Conservation (phyloP, 2,797 vertebrate species). For the Hyperoplus lanceolatus region DNA sequence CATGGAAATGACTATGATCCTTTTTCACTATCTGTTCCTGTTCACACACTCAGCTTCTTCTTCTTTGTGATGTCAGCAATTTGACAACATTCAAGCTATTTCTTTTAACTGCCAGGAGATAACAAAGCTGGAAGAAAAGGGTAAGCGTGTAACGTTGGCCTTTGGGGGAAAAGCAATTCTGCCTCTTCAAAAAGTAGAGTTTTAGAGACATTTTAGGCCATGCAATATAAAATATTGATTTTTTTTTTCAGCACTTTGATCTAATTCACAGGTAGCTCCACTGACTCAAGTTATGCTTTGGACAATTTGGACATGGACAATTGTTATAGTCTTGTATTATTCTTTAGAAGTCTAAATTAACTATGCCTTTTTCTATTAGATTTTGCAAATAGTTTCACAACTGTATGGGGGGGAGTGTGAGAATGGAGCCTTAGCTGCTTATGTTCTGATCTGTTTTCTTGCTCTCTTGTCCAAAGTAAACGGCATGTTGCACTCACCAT, state of each 20-base stretch:
- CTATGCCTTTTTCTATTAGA: too few relatives aligned
- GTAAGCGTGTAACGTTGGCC: background rate
- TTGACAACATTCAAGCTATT: background rate
- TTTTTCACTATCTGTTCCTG: background rate
- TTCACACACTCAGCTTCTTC: conserved; percentile 4
- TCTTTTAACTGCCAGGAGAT: background rate
- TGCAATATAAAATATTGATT: background rate
- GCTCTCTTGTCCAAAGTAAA: conserved; percentile 44
- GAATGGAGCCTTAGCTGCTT: conserved; percentile 11
- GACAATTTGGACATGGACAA: background rate
- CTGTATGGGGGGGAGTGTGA: conserved; percentile 10
- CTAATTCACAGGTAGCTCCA: background rate
- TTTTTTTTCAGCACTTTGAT: background rate
- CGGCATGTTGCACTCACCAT: conserved; percentile 34
- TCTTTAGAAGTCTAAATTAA: conserved; percentile 9
- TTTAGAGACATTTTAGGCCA: background rate
- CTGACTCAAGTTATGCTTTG: background rate
- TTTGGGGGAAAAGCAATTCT: background rate
- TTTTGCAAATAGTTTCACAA: conserved; percentile 7
- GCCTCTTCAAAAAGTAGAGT: background rate
- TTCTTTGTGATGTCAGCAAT: background rate
- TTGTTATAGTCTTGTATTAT: background rate
- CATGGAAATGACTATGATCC: background rate
- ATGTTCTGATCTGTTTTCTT: conserved; percentile 19
- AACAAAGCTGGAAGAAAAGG: background rate